Conservation (phyloP, 2,113 vertebrate species). For the Rhegmatorhina hoffmannsi region DNA sequence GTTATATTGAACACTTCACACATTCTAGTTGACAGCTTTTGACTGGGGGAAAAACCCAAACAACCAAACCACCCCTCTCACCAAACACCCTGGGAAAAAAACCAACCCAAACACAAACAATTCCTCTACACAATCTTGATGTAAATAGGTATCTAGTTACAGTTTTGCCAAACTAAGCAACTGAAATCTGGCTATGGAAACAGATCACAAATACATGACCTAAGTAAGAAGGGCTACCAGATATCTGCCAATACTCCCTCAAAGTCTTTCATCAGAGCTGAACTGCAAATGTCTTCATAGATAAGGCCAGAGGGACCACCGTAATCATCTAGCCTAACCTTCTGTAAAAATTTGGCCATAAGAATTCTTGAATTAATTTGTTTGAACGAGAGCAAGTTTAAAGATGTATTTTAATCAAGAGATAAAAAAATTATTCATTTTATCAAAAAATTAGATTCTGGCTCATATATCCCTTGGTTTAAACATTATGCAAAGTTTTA, state of each 20-base stretch:
- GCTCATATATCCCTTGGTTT: background rate
- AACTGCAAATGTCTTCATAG: background rate
- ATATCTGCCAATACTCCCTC: background rate
- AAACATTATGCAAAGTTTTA: background rate
- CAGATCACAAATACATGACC: background rate
- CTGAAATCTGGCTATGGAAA: background rate
- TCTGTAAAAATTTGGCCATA: background rate
- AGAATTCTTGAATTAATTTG: slow-evolving; percentile 5
- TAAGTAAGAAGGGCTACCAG: background rate
- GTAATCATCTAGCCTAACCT: background rate
- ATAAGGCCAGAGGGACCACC: background rate
- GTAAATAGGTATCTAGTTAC: background rate
- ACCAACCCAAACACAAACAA: background rate
- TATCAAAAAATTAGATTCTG: background rate
- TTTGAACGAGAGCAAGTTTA: background rate
- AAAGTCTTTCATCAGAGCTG: background rate
- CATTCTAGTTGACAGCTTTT: background rate
- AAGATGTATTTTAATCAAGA: slow-evolving; percentile 23
- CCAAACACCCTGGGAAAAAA: background rate
- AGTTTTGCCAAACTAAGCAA: background rate
- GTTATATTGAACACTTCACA: background rate
- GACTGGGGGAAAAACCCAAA: background rate
- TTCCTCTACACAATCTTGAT: background rate
- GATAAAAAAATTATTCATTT: background rate
- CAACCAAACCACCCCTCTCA: background rate